phyloP scores from a whole-genome alignment of 1,140 invertebrate species.

The Trissolcus basalis region DNA sequence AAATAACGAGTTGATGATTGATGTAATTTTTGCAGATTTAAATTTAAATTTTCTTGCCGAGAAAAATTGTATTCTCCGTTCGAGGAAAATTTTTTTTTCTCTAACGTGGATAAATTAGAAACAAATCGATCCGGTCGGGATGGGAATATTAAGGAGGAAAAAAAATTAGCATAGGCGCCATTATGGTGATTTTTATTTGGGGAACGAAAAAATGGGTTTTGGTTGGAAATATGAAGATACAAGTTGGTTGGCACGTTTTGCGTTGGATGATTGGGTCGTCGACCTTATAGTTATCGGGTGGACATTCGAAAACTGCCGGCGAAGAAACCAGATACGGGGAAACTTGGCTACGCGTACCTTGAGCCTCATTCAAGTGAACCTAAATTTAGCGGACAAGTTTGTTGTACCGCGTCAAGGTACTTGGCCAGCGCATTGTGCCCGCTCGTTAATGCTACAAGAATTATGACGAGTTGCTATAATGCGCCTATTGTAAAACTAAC shows the following conservation, averaged over 20 bases:
- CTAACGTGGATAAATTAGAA: too few relatives aligned
- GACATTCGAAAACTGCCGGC: conserved; percentile 66
- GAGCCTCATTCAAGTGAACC: conserved; percentile 64
- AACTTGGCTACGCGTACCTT: conserved; percentile 61
- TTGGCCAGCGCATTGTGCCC: conserved; percentile 49
- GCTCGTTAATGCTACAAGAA: conserved; percentile 42
- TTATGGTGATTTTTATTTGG: conserved; percentile 11
- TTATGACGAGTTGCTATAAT: conserved; percentile 19
- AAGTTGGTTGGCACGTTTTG: conserved; percentile 17
- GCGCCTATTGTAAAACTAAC: too few relatives aligned
- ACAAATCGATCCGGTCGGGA: too few relatives aligned
- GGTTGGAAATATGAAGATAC: conserved; percentile 25
- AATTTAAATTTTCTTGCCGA: too few relatives aligned
- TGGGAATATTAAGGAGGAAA: conserved; percentile 11
- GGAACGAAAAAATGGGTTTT: conserved; percentile 32
- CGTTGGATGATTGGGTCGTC: conserved; percentile 39
- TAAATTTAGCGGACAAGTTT: conserved; percentile 67
- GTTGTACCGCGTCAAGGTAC: conserved; percentile 61
- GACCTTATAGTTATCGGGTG: conserved; percentile 62
- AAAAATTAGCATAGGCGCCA: conserved; percentile 22
- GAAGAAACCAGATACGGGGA: conserved; percentile 59
- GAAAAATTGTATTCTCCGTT: too few relatives aligned
- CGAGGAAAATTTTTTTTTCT: too few relatives aligned
- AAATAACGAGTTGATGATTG: too few relatives aligned
- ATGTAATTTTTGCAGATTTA: too few relatives aligned